phyloP scores from a whole-genome alignment of 2,113 vertebrate genomes.

The Pedionomus torquatus region DNA sequence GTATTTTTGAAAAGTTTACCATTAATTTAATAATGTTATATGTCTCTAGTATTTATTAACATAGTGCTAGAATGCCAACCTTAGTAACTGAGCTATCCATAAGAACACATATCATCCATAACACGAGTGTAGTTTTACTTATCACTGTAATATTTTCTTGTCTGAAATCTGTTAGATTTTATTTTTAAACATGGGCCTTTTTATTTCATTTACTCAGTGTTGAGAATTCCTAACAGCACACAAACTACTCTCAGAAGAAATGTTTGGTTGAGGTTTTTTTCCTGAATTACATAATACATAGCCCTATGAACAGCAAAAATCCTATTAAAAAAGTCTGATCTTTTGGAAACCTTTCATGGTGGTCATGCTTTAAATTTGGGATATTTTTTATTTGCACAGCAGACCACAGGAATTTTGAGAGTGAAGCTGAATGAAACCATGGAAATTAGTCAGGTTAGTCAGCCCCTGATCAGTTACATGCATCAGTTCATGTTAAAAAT shows the following conservation, averaged over 20 bases:
- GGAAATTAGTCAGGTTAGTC: constrained; percentile 48
- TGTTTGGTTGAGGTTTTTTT: neutral
- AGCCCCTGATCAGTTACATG: neutral
- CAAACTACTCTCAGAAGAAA: neutral
- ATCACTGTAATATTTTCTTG: neutral
- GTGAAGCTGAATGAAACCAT: constrained; percentile 55
- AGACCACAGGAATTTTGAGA: constrained; percentile 43
- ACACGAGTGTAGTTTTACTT: neutral
- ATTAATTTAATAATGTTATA: neutral
- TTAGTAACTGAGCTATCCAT: neutral
- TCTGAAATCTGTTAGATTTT: neutral
- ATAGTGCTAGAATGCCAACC: neutral
- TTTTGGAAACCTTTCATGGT: constrained; percentile 38
- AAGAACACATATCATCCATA: neutral
- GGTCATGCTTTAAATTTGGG: constrained; percentile 64
- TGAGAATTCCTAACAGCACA: neutral
- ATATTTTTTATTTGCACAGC: constrained; percentile 53
- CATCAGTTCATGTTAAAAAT: neutral
- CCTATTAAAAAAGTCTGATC: constrained; percentile 15
- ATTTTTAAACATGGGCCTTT: neutral
- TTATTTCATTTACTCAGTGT: neutral
- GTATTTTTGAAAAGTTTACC: neutral
- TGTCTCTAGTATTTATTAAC: neutral
- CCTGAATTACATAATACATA: constrained; percentile 5
- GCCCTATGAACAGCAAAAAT: constrained; percentile 19